Conservation (phyloP, 2,888 invertebrate species). For the Dysmachus trigonus region DNA sequence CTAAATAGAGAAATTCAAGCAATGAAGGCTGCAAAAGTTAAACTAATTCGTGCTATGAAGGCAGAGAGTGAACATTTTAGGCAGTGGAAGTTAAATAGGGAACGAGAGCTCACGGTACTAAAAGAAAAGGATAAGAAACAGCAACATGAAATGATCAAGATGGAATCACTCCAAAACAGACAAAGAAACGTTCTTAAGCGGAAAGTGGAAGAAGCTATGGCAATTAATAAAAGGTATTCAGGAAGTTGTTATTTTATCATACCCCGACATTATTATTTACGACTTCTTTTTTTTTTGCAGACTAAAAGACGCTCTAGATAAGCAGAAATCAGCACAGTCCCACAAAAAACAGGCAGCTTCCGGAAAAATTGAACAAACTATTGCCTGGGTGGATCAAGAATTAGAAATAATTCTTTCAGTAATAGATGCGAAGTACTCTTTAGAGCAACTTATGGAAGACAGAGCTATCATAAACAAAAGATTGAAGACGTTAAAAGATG, state of each 20-base stretch:
- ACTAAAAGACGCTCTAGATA: slow-evolving; percentile 61
- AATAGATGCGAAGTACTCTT: slow-evolving; percentile 79
- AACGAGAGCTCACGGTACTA: slow-evolving; percentile 80
- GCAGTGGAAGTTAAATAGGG: slow-evolving; percentile 81
- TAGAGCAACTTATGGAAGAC: slow-evolving; percentile 80
- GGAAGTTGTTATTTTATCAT: neutral
- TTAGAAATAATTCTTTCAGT: slow-evolving; percentile 80
- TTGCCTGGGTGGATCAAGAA: slow-evolving; percentile 78
- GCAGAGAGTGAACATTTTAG: slow-evolving; percentile 85
- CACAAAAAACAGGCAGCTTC: slow-evolving; percentile 49
- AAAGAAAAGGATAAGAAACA: slow-evolving; percentile 84
- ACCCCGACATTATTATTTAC: neutral
- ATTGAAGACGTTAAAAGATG: slow-evolving; percentile 49
- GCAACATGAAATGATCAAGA: slow-evolving; percentile 79
- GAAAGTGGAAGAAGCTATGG: slow-evolving; percentile 88
- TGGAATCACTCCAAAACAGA: slow-evolving; percentile 80
- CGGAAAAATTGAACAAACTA: slow-evolving; percentile 67
- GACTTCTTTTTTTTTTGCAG: slow-evolving; percentile 51
- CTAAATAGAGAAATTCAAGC: slow-evolving; percentile 77
- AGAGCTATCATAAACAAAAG: slow-evolving; percentile 67
- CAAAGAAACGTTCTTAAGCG: slow-evolving; percentile 86
- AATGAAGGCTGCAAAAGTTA: slow-evolving; percentile 85
- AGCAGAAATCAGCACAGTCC: slow-evolving; percentile 57
- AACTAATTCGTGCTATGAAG: slow-evolving; percentile 83
- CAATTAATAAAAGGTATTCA: slow-evolving; percentile 77